Evolutionary conservation across 2,113 vertebrate genomes (phyloP), one percentile per base, ranked within the genome.

Genomic region (Triplophysa tibetana): DNA sequence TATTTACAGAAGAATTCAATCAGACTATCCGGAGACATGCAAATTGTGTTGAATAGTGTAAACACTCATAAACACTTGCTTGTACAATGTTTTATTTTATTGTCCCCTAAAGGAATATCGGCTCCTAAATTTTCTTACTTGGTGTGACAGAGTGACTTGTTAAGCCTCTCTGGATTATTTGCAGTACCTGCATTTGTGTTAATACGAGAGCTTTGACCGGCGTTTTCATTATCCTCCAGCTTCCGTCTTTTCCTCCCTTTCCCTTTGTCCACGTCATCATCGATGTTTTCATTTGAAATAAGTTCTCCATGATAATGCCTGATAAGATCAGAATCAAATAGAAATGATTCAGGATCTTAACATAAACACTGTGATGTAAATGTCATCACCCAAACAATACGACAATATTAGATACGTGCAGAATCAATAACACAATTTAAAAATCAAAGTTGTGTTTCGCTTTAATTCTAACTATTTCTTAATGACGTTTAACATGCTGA

Each of bases 221-320:
- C 14, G 68, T 81, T 81, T 23, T 62, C 65, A 62, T 74, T 75
- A 26, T 86, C 83, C 19, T 89, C 80, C 1, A 88, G n/a, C 9
- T 89, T 89, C 80, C 90, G 90, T 84, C 88, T 93, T 75, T 92
- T 94, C 1, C 24, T 41, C 29, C 77, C 81, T 43, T 82, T 91
- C 64, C 90, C 89, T 0, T 88, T 90, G 87, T 93, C 92, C 80
- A 91, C 89, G 0, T 90, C 83, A 1, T 92, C 91, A 0, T 29
- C 23, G 66, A 79, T 83, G 64, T 89, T 69, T 50, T 88, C 83
- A 0, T 17, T 67, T 14, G 77, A 61, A 8, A 70, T 7, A 4
- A 90, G 48, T 17, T 89, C 70, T 10, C 86, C 74, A 72, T 89
- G 84, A 83, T 91, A 85, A 87, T 93, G 89, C 78, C 93, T 94